These are phyloP conservation scores for Heliconius hortense DNA, from an alignment of 2,888 invertebrate species.

Conservation along the genomic window DNA sequence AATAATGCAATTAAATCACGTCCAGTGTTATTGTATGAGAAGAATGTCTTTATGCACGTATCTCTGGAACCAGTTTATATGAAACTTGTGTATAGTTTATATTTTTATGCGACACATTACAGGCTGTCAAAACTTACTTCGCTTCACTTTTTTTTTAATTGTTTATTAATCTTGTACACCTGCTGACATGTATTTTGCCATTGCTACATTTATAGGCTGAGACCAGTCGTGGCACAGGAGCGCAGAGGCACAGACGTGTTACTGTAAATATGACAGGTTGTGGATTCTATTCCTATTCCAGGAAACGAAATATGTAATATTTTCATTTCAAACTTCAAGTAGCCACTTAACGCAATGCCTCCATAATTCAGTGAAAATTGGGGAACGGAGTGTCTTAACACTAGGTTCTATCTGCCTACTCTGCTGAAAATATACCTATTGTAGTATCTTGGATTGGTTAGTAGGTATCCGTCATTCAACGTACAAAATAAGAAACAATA, in stretches of 20 bases:
- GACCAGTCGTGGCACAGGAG: no score
- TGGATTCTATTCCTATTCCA: no score
- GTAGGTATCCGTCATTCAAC: background rate
- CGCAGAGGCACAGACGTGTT: no score
- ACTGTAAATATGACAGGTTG: no score
- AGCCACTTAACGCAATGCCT: no score
- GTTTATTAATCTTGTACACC: background rate
- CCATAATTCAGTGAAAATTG: no score
- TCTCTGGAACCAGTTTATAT: constrained; percentile 17
- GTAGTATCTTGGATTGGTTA: background rate
- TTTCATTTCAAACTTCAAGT: no score
- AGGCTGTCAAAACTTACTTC: background rate
- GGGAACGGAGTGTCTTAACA: no score
- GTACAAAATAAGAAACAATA: background rate
- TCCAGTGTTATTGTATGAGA: constrained; percentile 24
- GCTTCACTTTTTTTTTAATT: background rate
- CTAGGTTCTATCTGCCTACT: no score
- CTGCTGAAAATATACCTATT: no score
- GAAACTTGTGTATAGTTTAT: constrained; percentile 5
- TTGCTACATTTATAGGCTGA: background rate
- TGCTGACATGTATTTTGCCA: background rate
- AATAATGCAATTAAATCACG: constrained; percentile 34
- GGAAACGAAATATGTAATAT: no score
- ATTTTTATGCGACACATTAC: constrained; percentile 15
- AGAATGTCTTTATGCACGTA: constrained; percentile 28